Base-by-base conservation (phyloP, 2,113 vertebrate genomes). In the Misgurnus anguillicaudatus region DNA sequence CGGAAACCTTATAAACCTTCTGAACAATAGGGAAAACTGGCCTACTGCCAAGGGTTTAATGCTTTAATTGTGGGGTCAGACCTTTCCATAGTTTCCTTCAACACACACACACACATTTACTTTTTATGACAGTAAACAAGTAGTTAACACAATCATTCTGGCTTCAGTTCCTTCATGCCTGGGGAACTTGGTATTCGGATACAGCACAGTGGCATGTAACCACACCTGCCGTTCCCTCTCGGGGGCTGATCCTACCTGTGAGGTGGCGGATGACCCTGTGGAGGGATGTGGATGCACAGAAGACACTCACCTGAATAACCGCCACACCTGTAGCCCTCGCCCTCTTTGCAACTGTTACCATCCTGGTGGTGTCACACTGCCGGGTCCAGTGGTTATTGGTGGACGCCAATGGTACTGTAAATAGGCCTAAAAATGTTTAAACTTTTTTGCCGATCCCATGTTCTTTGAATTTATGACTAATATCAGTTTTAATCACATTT, bases 221-320 rank as follows among this genome's bases (percentile, higher is more conserved):
- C 76, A 6, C 7, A 91, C 90, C 3, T 94, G 91, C 58, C 79
- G 45, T 4, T 90, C 85, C 8, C 79, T 92, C 53, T 86, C 88
- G n/a, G 80, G 39, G 0, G 57, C 68, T 4, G 91, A 93, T 80
- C 84, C 84, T 3, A 81, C 84, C 75, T 91, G 91, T 57, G 78
- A 60, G 16, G 57, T 82, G 77, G 48, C 71, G 1, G 85, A 87
- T 0, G 63, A 41, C n/a, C 86, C 87, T 0, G 88, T 90, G 45
- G 91, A 92, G 62, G 92, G 92, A 6, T 94, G 92, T 41, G 89
- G 91, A 53, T 94, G 92, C 63, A 79, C 70, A 0, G 75, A 85
- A 24, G 91, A 88, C 74, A 86, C 86, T 5, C 85, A 91, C 78
- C 84, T 90, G 47, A 84, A 87, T 63, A 69, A 57, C 3, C 86